phyloP scores from a whole-genome alignment of 2,113 vertebrate genomes.

The Macrotis lagotis region DNA sequence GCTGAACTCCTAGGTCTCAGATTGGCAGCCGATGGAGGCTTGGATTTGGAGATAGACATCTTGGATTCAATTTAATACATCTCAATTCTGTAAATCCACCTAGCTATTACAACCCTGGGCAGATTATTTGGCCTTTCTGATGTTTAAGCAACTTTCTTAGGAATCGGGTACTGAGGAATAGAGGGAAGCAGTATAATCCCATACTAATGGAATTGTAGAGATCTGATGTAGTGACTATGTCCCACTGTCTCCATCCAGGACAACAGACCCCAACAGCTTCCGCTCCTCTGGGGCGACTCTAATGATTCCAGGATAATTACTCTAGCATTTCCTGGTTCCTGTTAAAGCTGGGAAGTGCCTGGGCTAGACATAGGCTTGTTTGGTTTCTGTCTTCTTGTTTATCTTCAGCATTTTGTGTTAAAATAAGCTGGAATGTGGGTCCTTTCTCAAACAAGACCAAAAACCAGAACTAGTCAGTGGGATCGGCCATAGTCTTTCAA shows the following conservation, averaged over 20 bases:
- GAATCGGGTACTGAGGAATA: neutral
- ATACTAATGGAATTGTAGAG: neutral
- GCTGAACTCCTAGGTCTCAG: neutral
- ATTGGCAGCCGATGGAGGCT: neutral
- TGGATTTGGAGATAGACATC: neutral
- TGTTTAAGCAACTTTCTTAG: neutral
- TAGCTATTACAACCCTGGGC: neutral
- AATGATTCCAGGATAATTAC: neutral
- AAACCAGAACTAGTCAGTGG: constrained; percentile 1
- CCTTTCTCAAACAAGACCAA: constrained; percentile 34
- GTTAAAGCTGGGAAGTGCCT: neutral
- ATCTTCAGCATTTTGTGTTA: constrained; percentile 26
- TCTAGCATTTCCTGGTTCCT: constrained; percentile 2
- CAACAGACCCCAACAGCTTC: neutral
- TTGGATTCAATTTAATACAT: neutral
- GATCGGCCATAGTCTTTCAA: neutral
- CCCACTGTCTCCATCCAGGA: neutral
- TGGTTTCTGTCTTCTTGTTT: constrained; percentile 38
- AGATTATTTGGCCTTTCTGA: neutral
- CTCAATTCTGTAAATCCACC: neutral
- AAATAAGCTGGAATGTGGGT: constrained; percentile 4
- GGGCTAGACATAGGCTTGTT: neutral
- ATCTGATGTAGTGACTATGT: neutral
- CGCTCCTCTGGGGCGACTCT: neutral
- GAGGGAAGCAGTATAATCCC: neutral